Base-by-base conservation (phyloP, 2,113 vertebrate species). In the Columbina picui region DNA sequence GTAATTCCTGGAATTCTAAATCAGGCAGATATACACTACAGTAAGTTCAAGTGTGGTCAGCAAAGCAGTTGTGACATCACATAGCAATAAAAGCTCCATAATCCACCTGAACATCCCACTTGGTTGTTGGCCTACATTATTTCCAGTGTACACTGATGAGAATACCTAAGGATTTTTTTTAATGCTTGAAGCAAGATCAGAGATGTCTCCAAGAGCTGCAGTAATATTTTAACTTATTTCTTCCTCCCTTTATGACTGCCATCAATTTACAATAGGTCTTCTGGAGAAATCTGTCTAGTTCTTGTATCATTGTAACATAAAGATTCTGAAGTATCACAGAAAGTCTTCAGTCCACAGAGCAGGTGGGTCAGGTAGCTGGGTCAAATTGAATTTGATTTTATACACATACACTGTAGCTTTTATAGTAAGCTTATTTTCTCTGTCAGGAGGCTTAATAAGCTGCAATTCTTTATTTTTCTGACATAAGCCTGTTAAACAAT, bases 401-500 rank as follows among this genome's bases (percentile, higher is more conserved):
- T 49, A 38, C 3, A 3, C 0, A 3, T 30, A 79, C 4, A 6
- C 6, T 6, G 15, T 12, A 70, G 19, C 18, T 85, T 75, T 83
- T 50, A 50, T 1, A 14, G 4, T 32, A 76, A 76, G 9, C 4
- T 43, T 61, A 57, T 52, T 89, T 82, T 64, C 16, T 56, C 49
- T 67, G 63, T 76, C 26, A 56, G 20, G 2, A 61, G 45, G 16
- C 1, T 76, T 64, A 87, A 88, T 55, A 88, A 36, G 2, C 14
- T n/a, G 50, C 13, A 39, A 5, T 13, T 57, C 4, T 59, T 61
- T 52, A 12, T 50, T 93, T 88, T 83, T 52, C 43, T 94, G 60
- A 22, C 0, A 0, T 22, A 76, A 83, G 5, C 14, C 41, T 61
- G 49, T 21, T 30, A 59, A 93, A 71, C 4, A 36, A 8, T 20